Evolutionary conservation across 2,797 vertebrate genomes (phyloP), one percentile per base, ranked within the genome.

Genomic region (Sebastes taczanowskii): DNA sequence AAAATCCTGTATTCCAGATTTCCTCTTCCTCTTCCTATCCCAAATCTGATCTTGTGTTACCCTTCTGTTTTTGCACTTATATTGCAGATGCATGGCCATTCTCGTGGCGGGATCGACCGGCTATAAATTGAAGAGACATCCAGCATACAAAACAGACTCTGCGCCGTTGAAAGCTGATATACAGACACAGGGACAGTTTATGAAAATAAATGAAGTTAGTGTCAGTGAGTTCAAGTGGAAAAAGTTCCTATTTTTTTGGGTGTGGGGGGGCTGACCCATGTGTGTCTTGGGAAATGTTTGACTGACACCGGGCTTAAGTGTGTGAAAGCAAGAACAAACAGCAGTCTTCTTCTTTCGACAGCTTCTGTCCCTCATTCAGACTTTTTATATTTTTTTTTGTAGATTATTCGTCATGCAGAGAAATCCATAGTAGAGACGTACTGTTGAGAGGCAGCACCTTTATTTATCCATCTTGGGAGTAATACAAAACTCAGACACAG

Each of bases 211-310:
- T 65, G 63, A 78, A 73, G 30, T 58, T 49, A 32, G 78, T 70
- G 88, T 92, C 88, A 89, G 78, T 6, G 81, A 87, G 90, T 92
- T 92, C 87, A 85, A 80, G 87, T 86, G 84, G 83, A 84, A 90
- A 90, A 91, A 27, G 74, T 83, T 85, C 55, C 68, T 67, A 6
- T 78, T 81, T 82, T 71, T 87, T 61, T 59, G 35, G 59, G 62
- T 20, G 66, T 71, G 70, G 74, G 70, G 77, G 62, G 73, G 68
- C 68, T 85, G 75, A 84, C 72, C 88, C 16, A 3, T 77, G 83
- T 68, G 7, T 86, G 84, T 86, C 38, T 87, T 85, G 63, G 86
- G 49, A 87, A 80, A 86, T 77, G 56, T 84, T 81, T 91, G 78
- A 90, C 72, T 91, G 88, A 90, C 91, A 89, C 77, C 66, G 71